phyloP scores from a whole-genome alignment of 1,140 invertebrate species.

The Drosophila hydei region DNA sequence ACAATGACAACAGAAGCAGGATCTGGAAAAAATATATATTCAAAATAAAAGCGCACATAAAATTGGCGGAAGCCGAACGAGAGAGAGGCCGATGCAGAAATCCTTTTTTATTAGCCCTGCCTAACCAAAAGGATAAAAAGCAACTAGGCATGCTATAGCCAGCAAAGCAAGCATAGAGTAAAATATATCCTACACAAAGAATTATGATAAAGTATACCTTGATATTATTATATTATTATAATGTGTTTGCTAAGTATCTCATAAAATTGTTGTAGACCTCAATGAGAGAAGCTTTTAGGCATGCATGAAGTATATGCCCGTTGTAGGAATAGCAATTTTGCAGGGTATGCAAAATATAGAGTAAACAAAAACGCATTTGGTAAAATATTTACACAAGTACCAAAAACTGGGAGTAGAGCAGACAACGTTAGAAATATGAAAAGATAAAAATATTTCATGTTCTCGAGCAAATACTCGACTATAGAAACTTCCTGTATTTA shows the following conservation, averaged over 20 bases:
- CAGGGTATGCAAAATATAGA: slow-evolving; percentile 16
- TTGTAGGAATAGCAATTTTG: no score
- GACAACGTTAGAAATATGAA: slow-evolving; percentile 1
- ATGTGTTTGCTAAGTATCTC: no score
- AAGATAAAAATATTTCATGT: not conserved
- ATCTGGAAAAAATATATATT: slow-evolving; percentile 49
- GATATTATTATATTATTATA: no score
- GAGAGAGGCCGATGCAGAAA: slow-evolving; percentile 50
- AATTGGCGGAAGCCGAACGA: slow-evolving; percentile 67
- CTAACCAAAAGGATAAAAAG: slow-evolving; percentile 48
- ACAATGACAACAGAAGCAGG: not conserved
- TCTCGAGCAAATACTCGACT: not conserved
- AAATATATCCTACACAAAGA: not conserved
- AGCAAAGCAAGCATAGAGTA: not conserved
- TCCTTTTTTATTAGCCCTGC: slow-evolving; percentile 66
- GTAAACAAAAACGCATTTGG: slow-evolving; percentile 76
- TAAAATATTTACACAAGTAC: slow-evolving; percentile 67
- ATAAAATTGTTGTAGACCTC: no score
- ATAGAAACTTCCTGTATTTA: no score
- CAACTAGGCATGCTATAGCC: slow-evolving; percentile 3
- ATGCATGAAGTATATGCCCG: not conserved
- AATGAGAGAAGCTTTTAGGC: not conserved
- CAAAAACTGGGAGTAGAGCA: slow-evolving; percentile 22
- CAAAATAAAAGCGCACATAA: slow-evolving; percentile 69
- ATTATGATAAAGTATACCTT: no score